Conservation (phyloP, 2,797 vertebrate species). For the Onychomys leucogaster region DNA sequence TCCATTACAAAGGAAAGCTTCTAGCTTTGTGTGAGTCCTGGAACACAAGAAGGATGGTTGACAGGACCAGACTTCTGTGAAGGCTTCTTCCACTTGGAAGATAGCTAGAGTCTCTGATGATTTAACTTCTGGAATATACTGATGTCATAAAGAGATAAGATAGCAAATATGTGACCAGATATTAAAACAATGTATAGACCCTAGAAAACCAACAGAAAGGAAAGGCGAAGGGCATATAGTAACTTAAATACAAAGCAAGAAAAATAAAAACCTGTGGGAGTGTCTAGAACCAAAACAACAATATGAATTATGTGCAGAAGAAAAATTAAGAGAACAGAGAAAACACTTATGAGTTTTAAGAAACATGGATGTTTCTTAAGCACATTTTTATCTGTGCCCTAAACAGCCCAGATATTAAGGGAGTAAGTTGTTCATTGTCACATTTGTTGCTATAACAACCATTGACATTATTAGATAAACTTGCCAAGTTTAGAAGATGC, state of each 20-base stretch:
- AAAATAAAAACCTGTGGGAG: neutral
- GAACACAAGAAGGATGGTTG: neutral
- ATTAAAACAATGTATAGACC: neutral
- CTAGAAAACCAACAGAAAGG: neutral
- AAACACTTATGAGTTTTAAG: no score
- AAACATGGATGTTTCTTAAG: neutral
- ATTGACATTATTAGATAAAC: neutral
- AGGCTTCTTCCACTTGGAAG: neutral
- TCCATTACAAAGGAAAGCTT: neutral
- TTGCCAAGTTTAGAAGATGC: neutral
- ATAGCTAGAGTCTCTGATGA: neutral
- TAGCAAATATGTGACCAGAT: neutral
- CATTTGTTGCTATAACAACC: neutral
- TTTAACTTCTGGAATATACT: slow-evolving; percentile 13
- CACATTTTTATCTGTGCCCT: neutral
- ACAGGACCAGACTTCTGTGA: neutral
- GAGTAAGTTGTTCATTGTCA: neutral
- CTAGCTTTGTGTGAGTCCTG: neutral
- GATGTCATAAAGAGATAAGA: neutral
- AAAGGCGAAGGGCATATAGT: neutral
- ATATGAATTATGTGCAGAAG: neutral
- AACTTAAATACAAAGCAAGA: neutral
- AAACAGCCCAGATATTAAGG: neutral
- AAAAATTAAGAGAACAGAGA: neutral
- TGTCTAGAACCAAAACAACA: neutral